These are phyloP conservation scores for Antennarius maculatus DNA, from an alignment of 2,797 vertebrate species.

Conservation along the genomic window DNA sequence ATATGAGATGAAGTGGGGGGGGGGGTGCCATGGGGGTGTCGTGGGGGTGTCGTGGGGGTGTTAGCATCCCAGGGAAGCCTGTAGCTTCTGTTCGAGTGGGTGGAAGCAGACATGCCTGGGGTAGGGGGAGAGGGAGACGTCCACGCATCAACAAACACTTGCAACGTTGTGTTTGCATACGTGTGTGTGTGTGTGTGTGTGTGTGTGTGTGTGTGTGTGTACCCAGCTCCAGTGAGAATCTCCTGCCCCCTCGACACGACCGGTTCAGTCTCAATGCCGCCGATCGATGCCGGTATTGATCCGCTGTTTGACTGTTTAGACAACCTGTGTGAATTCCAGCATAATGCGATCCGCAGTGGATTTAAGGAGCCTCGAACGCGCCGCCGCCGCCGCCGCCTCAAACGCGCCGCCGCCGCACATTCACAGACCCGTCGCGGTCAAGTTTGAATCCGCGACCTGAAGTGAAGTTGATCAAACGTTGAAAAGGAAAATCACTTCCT, in stretches of 20 bases:
- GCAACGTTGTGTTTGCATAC: not conserved
- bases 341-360: slow-evolving; percentile 63
- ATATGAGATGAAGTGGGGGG: slow-evolving; percentile 32
- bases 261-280: slow-evolving; percentile 76
- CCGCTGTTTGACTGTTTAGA: slow-evolving; percentile 78
- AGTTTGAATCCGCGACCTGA: too few species aligned
- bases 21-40: too few species aligned
- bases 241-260: slow-evolving; percentile 67
- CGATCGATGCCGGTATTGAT: slow-evolving; percentile 75
- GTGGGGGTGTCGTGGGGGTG: slow-evolving; percentile 3
- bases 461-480: not conserved
- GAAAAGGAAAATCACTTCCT: not conserved
- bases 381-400: not conserved
- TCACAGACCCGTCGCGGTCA: too few species aligned
- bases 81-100: slow-evolving; percentile 19
- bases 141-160: slow-evolving; percentile 33
- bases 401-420: too few species aligned
- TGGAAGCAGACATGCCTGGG: slow-evolving; percentile 17
- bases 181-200: not conserved
- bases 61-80: slow-evolving; percentile 23
- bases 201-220: slow-evolving; percentile 6
- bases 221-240: slow-evolving; percentile 66
- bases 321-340: slow-evolving; percentile 77
- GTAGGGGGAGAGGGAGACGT: not conserved
- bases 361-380: slow-evolving; percentile 36